Percentiles rank a stretch among this genome's conserved stretches.
Conservation (phyloP, 2,888 invertebrate genomes). For the Drosophila subquinaria region DNA sequence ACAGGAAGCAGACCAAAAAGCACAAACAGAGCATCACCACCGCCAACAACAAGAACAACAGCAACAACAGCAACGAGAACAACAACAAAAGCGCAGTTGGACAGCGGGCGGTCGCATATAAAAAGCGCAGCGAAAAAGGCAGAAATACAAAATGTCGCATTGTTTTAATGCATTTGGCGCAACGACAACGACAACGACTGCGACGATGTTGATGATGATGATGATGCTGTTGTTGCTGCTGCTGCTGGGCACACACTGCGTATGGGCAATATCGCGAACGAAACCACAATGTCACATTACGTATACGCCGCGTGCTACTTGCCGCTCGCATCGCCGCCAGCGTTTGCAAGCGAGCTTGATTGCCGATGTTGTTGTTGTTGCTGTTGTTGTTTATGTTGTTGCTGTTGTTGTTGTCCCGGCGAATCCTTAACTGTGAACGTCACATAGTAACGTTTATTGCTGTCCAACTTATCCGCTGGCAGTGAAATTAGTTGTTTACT, state of each 20-base stretch:
- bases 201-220: constrained; percentile 25
- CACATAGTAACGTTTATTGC: constrained; percentile 95
- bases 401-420: constrained; percentile 53
- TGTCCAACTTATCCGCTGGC: constrained; percentile 94
- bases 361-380: constrained; percentile 52
- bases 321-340: constrained; percentile 50
- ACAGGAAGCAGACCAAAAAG: constrained; percentile 33
- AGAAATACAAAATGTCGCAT: constrained; percentile 75
- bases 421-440: constrained; percentile 95
- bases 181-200: constrained; percentile 38
- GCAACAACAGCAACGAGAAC: not conserved
- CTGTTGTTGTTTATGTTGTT: constrained; percentile 48
- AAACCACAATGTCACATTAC: constrained; percentile 58
- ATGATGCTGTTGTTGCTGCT: constrained; percentile 31
- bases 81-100: constrained; percentile 36
- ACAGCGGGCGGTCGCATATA: constrained; percentile 67
- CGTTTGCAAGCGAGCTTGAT: constrained; percentile 35
- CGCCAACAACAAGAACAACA: constrained; percentile 19
- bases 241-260: constrained; percentile 46
- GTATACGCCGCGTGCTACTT: constrained; percentile 69
- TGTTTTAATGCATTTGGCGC: constrained; percentile 80
- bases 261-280: constrained; percentile 46
- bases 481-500: constrained; percentile 94
- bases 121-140: constrained; percentile 19
- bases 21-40: constrained; percentile 21